Base-by-base conservation (phyloP, 2,888 invertebrate species). In the Eumerus sabulonum region DNA sequence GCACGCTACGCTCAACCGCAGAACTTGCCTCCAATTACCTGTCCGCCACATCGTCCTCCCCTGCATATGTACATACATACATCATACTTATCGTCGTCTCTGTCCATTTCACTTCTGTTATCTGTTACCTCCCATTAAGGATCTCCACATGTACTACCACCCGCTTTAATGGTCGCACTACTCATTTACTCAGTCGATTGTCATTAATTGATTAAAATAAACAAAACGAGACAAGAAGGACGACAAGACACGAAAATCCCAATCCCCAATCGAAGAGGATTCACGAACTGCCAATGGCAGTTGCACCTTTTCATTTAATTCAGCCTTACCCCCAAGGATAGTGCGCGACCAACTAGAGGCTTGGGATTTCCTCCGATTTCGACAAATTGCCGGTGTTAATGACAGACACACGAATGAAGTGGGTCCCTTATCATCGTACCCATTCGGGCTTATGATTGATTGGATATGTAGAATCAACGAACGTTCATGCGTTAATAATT, bases 1-100 rank as follows among this genome's bases (percentile, higher is more conserved):
- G 38, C 76, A 77, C 77, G 77, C 77, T 59, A 77, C 72, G 35
- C 13, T 19, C 40, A 38, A 42, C 53, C 56, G 44, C 56, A 27
- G 16, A 16, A 60, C 12, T 48, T 7, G 56, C 63, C 62, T 68
- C 7, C 68, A 68, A 76, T 68, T 76, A 68, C 27, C 42, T 13
- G 9, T n/a, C 17, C 51, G 1, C 44, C 16, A 12, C 5, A 27
- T 27, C 48, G 13, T 11, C 16, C 51, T 9, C n/a, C 36, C 17
- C 27, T 9, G 7, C 17, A 50, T 27, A 17, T 9, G 45, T 1
- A 11, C 40, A 54, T 47, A 54, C 42, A 47, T 54, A 12, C 27
- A 42, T 50, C 16, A 19, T 42, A 27, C 17, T n/a, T 7, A 18
- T 19, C 7, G n/a, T 18, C 7, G 13, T 12, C n/a, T n/a, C n/a